Percentiles rank a stretch among this genome's conserved stretches.
Evolutionary conservation across 2,797 vertebrate genomes (phyloP).

Genomic region (Pygocentrus nattereri): DNA sequence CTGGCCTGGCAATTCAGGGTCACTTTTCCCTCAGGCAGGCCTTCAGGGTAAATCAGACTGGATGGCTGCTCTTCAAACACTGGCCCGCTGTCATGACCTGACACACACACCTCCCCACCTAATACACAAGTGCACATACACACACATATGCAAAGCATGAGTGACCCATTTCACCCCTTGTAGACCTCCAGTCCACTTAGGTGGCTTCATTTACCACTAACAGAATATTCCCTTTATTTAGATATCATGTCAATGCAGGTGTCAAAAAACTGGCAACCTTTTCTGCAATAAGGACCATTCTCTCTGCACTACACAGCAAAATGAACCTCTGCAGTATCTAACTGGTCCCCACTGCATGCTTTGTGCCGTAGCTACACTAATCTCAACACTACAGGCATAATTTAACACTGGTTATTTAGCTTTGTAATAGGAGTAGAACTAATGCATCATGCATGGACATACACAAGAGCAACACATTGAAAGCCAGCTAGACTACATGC

Average conservation of each 20-base stretch:
- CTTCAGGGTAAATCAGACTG: constrained; percentile 90
- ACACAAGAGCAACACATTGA: not conserved
- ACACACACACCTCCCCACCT: constrained; percentile 84
- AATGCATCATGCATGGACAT: not conserved
- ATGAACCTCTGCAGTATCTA: not conserved
- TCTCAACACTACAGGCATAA: no score
- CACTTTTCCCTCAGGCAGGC: constrained; percentile 90
- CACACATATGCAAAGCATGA: constrained; percentile 2
- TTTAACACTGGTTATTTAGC: not conserved
- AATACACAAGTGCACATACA: constrained; percentile 30
- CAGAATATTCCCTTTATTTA: constrained; percentile 1
- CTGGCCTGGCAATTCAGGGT: constrained; percentile 88
- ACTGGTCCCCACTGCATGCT: not conserved
- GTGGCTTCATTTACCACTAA: not conserved
- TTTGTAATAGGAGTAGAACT: not conserved
- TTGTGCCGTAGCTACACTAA: not conserved
- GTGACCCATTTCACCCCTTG: not conserved
- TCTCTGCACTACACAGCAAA: not conserved
- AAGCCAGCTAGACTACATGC: not conserved
- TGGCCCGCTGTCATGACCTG: constrained; percentile 86
- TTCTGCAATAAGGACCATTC: not conserved
- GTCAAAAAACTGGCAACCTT: no score
- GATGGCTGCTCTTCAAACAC: constrained; percentile 94
- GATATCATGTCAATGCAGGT: not conserved
- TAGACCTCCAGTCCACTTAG: not conserved